Conservation (phyloP, 1,140 invertebrate species). For the Drosophila azteca region DNA sequence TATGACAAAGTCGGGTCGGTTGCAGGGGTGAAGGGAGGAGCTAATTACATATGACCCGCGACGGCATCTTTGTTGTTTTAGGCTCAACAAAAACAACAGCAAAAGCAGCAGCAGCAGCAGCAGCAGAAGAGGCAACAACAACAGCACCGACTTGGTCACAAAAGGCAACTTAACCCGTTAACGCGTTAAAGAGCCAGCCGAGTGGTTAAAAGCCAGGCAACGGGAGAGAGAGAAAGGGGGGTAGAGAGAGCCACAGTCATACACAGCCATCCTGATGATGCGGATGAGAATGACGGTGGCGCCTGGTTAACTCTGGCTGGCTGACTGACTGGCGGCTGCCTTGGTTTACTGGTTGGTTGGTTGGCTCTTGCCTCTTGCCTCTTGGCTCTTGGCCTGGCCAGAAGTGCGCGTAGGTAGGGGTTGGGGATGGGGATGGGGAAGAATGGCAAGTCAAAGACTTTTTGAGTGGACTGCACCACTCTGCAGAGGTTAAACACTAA, state of each 20-base stretch:
- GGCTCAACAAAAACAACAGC: conserved; percentile 47
- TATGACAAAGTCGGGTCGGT: conserved; percentile 18
- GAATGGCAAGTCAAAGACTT: conserved; percentile 73
- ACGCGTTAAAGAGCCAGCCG: conserved; percentile 78
- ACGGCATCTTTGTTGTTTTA: conserved; percentile 43
- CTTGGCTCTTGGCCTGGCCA: conserved; percentile 27
- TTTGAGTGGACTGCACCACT: conserved; percentile 73
- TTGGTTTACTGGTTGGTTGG: conserved; percentile 63
- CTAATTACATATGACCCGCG: conserved; percentile 65
- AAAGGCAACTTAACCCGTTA: conserved; percentile 78
- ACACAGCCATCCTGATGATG: background rate
- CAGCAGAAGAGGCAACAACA: too few relatives aligned
- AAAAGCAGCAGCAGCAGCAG: too few relatives aligned
- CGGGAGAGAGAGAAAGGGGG: background rate
- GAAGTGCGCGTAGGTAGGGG: background rate
- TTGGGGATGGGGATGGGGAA: background rate
- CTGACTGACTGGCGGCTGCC: conserved; percentile 65
- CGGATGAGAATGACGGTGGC: conserved; percentile 24
- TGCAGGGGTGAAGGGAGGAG: conserved; percentile 3
- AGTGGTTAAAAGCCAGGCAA: conserved; percentile 72
- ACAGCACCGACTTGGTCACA: conserved; percentile 38
- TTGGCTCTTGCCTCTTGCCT: conserved; percentile 31
- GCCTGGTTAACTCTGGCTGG: conserved; percentile 55
- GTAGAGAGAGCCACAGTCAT: background rate
- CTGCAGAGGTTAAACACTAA: conserved; percentile 77